Evolutionary conservation across 1,140 invertebrate species (phyloP), one percentile per base, ranked within the genome.

Genomic region (Ephestia elutella): DNA sequence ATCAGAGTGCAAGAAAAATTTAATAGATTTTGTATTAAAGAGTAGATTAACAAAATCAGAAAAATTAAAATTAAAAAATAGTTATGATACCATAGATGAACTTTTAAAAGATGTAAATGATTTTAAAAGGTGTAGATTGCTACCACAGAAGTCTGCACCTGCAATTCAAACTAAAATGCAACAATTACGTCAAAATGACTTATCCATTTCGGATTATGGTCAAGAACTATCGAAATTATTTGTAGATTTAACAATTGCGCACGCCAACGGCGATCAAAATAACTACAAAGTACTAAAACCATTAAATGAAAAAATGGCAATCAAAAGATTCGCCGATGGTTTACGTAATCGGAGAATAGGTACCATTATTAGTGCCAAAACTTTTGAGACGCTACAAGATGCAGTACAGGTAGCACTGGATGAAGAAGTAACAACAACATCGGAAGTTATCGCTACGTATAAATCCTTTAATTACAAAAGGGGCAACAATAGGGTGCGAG

Each of bases 221-320:
- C 2, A 2, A 10, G 5, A 38, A 10, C 11, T 38, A n/a, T n/a
- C n/a, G n/a, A n/a, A n/a, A n/a, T n/a, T n/a, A n/a, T n/a, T n/a
- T n/a, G n/a, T n/a, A n/a, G n/a, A n/a, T n/a, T n/a, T n/a, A n/a
- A n/a, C n/a, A n/a, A n/a, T n/a, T n/a, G n/a, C n/a, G n/a, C n/a
- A n/a, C n/a, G n/a, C n/a, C n/a, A n/a, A n/a, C n/a, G n/a, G n/a
- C n/a, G n/a, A n/a, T n/a, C n/a, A n/a, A n/a, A n/a, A n/a, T n/a
- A n/a, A n/a, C n/a, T n/a, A n/a, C n/a, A n/a, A n/a, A n/a, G n/a
- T n/a, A n/a, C n/a, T n/a, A n/a, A n/a, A n/a, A n/a, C n/a, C n/a
- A n/a, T n/a, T n/a, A n/a, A n/a, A n/a, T n/a, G n/a, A 60, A 50
- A 60, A 60, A 55, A 49, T 21, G 3, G 59, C 21, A 8, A 50